Base-by-base conservation (phyloP, 2,113 vertebrate species). In the Morone saxatilis region DNA sequence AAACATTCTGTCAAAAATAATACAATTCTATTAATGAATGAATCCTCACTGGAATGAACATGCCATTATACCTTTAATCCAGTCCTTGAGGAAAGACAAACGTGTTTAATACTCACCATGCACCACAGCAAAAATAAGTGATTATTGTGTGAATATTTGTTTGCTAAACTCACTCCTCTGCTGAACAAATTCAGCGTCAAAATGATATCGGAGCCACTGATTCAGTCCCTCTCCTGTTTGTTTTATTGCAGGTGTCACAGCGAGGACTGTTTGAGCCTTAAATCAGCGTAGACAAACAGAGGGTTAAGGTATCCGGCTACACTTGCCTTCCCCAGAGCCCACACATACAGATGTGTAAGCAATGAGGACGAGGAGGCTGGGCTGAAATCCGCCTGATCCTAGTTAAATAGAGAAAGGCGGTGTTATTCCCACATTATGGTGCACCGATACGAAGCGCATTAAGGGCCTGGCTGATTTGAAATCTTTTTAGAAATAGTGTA, bases 331-430 rank as follows among this genome's bases (percentile, higher is more conserved):
- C 81, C 69, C 51, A 5, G 78, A 82, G 88, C 78, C 71, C 84
- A 65, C 81, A 79, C 62, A 65, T 77, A 88, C 87, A 91, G 65
- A 84, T 84, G 89, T 91, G 81, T 70, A 38, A 84, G 79, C 78
- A 81, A 48, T 25, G 51, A 79, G 66, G 74, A 78, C 51, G 47
- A 85, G 47, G 62, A 80, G 76, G 74, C 88, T 78, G 77, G 20
- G 69, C 81, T 12, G 25, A 95, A 93, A 94, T 93, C 91, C 92
- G 72, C 85, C 89, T 90, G 85, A 92, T 92, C 92, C 94, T 87
- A 70, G 86, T 94, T 94, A 94, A 94, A 94, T 83, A 94, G 83
- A 93, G 90, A 75, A 69, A 84, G 80, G 84, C 75, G 4, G 61
- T 71, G 84, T 90, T 93, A 67, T 93, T 93, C 89, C 78, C 57